Conservation (phyloP, 2,888 invertebrate species). For the Eilema depressum region DNA sequence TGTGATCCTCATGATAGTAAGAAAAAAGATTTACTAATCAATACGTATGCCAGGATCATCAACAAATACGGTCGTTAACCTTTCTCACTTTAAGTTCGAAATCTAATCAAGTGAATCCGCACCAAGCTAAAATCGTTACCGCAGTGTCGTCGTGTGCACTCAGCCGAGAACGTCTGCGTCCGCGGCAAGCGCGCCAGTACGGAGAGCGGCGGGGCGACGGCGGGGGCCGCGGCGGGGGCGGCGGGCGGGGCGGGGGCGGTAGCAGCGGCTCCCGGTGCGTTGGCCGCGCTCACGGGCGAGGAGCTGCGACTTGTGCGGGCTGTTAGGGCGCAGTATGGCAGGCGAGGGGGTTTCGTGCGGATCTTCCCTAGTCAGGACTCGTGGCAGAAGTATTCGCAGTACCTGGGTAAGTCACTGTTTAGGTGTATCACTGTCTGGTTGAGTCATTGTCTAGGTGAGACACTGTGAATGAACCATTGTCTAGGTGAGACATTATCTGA, state of each 20-base stretch:
- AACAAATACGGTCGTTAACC: no score
- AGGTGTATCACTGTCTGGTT: no score
- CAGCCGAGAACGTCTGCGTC: slow-evolving; percentile 89
- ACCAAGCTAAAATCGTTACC: no score
- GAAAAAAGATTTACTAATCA: no score
- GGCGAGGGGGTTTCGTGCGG: slow-evolving; percentile 95
- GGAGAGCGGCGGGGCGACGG: slow-evolving; percentile 49
- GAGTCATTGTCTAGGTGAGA: no score
- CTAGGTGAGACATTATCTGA: neutral
- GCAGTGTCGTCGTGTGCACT: slow-evolving; percentile 91
- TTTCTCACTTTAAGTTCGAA: no score
- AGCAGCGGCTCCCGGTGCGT: slow-evolving; percentile 59
- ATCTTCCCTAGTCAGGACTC: slow-evolving; percentile 96
- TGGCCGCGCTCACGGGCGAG: slow-evolving; percentile 88
- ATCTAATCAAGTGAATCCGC: no score
- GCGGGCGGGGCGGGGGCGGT: slow-evolving; percentile 72
- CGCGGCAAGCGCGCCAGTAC: slow-evolving; percentile 63
- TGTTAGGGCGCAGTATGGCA: slow-evolving; percentile 92
- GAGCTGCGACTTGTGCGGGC: slow-evolving; percentile 92
- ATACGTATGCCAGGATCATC: no score
- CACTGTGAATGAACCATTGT: neutral
- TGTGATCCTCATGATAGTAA: no score
- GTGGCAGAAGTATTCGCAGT: slow-evolving; percentile 94
- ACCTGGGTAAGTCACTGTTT: slow-evolving; percentile 86
- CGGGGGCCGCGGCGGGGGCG: slow-evolving; percentile 59